Percentiles rank a stretch among this genome's conserved stretches.
These are phyloP conservation scores for Ditylenchus dipsaci DNA, from an alignment of 1,140 invertebrate genomes.

Conservation along the genomic window DNA sequence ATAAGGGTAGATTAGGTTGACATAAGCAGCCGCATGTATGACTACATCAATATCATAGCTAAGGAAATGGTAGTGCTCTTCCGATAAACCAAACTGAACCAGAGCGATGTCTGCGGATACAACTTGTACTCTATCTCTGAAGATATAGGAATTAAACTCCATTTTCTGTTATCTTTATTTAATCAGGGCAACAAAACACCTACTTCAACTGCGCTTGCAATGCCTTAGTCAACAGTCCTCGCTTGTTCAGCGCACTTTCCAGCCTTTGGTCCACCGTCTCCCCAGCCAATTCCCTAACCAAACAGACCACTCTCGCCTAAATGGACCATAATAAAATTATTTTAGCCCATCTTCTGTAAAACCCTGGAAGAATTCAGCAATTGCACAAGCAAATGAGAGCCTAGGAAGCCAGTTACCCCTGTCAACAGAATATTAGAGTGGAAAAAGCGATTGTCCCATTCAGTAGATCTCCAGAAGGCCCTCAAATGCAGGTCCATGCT, in stretches of 20 bases:
- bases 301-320: conserved; percentile 60
- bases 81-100: conserved; percentile 61
- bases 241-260: conserved; percentile 55
- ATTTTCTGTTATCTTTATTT: too few relatives aligned
- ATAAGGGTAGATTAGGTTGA: conserved; percentile 64
- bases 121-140: conserved; percentile 56
- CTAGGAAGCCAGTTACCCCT: conserved; percentile 38
- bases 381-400: conserved; percentile 39
- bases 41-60: conserved; percentile 62
- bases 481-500: conserved; percentile 61
- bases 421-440: conserved; percentile 42
- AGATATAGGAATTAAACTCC: conserved; percentile 9
- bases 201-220: conserved; percentile 44
- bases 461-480: conserved; percentile 62
- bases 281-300: conserved; percentile 59
- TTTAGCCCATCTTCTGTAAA: neutral
- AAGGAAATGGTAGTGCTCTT: conserved; percentile 61
- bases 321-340: neutral
- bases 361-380: conserved; percentile 24
- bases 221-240: conserved; percentile 54
- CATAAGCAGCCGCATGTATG: conserved; percentile 63
- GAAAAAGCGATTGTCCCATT: conserved; percentile 54
- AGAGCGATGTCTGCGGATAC: conserved; percentile 62
- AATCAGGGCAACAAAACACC: neutral
- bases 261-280: conserved; percentile 56